phyloP scores from a whole-genome alignment of 2,113 vertebrate genomes.

The Paralichthys olivaceus region DNA sequence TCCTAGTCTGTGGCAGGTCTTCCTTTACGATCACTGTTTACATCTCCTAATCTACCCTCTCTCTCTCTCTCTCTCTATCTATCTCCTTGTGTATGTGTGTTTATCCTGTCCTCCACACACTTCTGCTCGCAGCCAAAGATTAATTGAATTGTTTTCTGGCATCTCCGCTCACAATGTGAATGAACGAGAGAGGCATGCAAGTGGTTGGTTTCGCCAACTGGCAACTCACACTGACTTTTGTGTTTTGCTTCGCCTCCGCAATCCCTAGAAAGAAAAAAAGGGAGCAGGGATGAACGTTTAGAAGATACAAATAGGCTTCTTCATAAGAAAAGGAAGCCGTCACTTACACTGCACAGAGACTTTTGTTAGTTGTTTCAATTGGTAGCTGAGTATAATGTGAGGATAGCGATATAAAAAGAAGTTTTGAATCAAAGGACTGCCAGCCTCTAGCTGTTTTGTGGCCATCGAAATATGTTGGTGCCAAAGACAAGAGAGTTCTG shows the following conservation, averaged over 20 bases:
- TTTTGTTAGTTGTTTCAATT: constrained; percentile 20
- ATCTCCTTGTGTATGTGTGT: constrained; percentile 25
- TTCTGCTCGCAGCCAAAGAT: constrained; percentile 54
- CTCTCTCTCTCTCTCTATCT: background rate
- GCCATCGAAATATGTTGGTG: background rate
- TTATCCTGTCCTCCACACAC: constrained; percentile 38
- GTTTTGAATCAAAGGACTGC: background rate
- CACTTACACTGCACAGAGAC: constrained; percentile 10
- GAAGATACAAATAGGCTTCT: constrained; percentile 19
- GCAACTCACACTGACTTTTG: constrained; percentile 39
- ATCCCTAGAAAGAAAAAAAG: constrained; percentile 50
- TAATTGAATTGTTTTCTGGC: constrained; percentile 74
- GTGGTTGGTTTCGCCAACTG: constrained; percentile 64
- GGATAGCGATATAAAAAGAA: background rate
- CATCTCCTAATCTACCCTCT: constrained; percentile 26
- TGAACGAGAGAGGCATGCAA: constrained; percentile 48
- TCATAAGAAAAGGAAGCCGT: constrained; percentile 10
- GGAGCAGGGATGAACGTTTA: constrained; percentile 13
- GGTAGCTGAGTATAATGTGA: constrained; percentile 1
- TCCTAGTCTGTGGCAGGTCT: constrained; percentile 26
- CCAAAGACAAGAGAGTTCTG: background rate
- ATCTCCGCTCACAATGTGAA: constrained; percentile 41
- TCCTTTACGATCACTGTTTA: constrained; percentile 51
- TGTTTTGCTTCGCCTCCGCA: constrained; percentile 50
- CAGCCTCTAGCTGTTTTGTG: background rate